Evolutionary conservation across 2,113 vertebrate species (phyloP), one percentile per base, ranked within the genome.

Genomic region (Hyperopisus bebe): DNA sequence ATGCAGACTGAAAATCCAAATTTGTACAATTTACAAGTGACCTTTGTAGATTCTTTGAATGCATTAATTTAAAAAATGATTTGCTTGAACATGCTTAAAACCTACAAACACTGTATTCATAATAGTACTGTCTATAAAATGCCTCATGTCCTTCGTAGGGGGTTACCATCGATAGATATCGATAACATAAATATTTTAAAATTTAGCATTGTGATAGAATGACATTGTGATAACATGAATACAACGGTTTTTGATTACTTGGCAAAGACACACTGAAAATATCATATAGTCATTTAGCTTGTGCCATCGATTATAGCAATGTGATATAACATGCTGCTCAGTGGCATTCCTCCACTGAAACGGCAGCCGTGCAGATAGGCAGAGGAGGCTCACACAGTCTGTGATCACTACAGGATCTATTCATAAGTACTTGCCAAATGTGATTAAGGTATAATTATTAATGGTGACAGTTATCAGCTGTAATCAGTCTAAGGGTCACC

Each of bases 401-500:
- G 35, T 42, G 35, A 80, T 42, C 31, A 17, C 39, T 42, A 15
- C 31, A 80, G 35, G 6, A 80, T 80, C 35, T 39, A 6, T 35
- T 17, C 74, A 80, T 8, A 80, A 80, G 62, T 27, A 70, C 62
- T 13, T 70, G 11, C 62, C 74, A 42, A 42, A 80, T 80, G 74
- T 8, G 58, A 47, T 50, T 62, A 83, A n/a, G 27, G 74, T 8
- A 84, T 91, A 88, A 89, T 91, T 85, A 90, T 90, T 77, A 90
- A 66, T 21, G 17, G 89, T 92, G 90, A 90, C 87, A 48, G 50
- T 39, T 88, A 50, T 31, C 84, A 92, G 90, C 90, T 90, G 88
- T 87, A 19, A 44, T 77, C 70, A 39, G 70, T 17, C 70, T 83
- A 84, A 91, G 89, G 87, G 70, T 50, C 50, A 6, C 51, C 44